A percentile compares a stretch with the other conserved stretches of the same genome.
These are phyloP conservation scores for Geodia barretti DNA, from an alignment of 37 sponge, comb jelly and placozoan species.

Conservation along the genomic window DNA sequence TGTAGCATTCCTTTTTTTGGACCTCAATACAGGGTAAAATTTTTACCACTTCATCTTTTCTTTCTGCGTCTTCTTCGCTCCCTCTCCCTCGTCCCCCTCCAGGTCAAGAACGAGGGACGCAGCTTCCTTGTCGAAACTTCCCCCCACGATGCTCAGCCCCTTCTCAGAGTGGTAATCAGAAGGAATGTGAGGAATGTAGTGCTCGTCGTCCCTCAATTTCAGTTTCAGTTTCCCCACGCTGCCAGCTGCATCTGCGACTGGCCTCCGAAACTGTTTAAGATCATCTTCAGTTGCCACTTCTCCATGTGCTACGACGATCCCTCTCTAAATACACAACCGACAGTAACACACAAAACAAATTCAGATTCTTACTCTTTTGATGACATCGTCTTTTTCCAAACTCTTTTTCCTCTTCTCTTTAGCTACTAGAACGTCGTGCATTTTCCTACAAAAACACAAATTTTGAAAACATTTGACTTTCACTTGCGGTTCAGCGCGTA, in stretches of 20 bases:
- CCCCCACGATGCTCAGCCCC: slow-evolving; percentile 50
- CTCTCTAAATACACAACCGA: too few relatives aligned
- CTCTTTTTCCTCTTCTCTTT: slow-evolving; percentile 14
- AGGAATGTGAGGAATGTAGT: slow-evolving; percentile 61
- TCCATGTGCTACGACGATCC: too few relatives aligned
- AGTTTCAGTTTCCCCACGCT: too few relatives aligned
- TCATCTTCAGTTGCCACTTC: too few relatives aligned
- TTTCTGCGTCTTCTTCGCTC: slow-evolving; percentile 15
- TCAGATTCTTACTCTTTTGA: too few relatives aligned
- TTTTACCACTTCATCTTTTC: slow-evolving; percentile 34
- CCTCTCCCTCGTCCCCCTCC: slow-evolving; percentile 68
- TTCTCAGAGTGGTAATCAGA: slow-evolving; percentile 71
- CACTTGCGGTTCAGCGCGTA: too few relatives aligned
- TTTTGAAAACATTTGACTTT: too few relatives aligned
- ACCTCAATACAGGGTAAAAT: background rate
- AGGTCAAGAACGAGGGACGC: slow-evolving; percentile 66
- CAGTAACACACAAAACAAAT: too few relatives aligned
- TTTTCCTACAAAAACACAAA: background rate
- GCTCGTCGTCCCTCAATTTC: slow-evolving; percentile 19
- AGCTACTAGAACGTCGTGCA: slow-evolving; percentile 26
- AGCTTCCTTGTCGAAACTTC: slow-evolving; percentile 59
- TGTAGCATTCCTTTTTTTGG: too few relatives aligned
- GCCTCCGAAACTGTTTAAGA: slow-evolving; percentile 8
- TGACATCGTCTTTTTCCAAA: too few relatives aligned
- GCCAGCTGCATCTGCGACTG: too few relatives aligned